Percentiles rank a stretch among this genome's conserved stretches.
phyloP scores from a whole-genome alignment of 2,888 invertebrate genomes.

The Oligia strigilis region DNA sequence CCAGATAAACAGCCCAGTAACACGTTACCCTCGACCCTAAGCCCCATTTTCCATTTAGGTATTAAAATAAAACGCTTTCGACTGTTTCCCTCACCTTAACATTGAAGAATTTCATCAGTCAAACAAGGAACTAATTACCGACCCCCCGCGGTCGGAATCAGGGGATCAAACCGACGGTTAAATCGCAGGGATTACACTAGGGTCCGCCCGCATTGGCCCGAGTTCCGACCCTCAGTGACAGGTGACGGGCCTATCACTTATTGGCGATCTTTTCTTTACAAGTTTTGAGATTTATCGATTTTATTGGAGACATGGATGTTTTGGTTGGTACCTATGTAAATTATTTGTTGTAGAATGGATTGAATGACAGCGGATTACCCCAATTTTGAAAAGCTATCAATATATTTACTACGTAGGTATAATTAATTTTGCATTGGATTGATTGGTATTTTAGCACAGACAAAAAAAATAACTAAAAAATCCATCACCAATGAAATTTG shows the following conservation, averaged over 20 bases:
- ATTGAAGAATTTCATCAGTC: slow-evolving; percentile 53
- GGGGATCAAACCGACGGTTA: slow-evolving; percentile 55
- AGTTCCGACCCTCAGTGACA: slow-evolving; percentile 64
- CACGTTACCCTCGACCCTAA: not conserved
- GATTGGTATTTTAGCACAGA: no score
- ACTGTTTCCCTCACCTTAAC: slow-evolving; percentile 10
- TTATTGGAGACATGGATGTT: slow-evolving; percentile 14
- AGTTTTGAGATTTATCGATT: slow-evolving; percentile 66
- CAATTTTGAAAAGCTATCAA: not conserved
- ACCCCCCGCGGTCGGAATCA: slow-evolving; percentile 39
- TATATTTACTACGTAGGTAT: no score
- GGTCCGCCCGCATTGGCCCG: slow-evolving; percentile 61
- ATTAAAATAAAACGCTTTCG: slow-evolving; percentile 13
- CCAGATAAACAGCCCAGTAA: not conserved
- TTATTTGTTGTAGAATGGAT: not conserved
- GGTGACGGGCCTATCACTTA: slow-evolving; percentile 64
- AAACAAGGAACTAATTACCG: slow-evolving; percentile 66
- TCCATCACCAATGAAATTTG: no score
- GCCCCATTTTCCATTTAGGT: not conserved
- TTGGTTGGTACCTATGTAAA: slow-evolving; percentile 4
- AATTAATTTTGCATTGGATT: no score
- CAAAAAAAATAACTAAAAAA: no score
- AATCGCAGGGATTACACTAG: slow-evolving; percentile 52
- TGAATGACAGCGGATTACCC: not conserved
- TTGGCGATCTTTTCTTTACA: slow-evolving; percentile 65